Evolutionary conservation across 2,113 vertebrate genomes (phyloP).

Genomic region (Gopherus evgoodei): DNA sequence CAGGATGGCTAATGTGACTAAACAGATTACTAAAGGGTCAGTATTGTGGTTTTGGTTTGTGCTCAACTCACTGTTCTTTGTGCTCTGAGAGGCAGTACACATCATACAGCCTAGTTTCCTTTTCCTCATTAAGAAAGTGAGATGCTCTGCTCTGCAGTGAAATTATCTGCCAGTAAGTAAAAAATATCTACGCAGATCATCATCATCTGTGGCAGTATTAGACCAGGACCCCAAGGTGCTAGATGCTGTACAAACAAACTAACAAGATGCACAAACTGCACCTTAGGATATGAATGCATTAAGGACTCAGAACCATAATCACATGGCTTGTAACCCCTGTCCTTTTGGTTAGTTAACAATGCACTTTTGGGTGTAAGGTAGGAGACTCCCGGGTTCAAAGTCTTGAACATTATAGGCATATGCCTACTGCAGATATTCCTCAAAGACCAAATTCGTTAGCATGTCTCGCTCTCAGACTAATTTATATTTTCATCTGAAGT

Average conservation of each 20-base stretch:
- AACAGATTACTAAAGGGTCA: too few relatives aligned
- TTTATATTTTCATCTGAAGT: neutral
- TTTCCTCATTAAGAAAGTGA: neutral
- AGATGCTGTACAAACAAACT: neutral
- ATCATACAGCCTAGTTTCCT: neutral
- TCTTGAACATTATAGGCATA: neutral
- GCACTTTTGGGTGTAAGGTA: neutral
- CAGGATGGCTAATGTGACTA: rapidly evolving
- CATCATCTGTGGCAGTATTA: too few relatives aligned
- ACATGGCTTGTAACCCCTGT: neutral
- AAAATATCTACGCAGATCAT: neutral
- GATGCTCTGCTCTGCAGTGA: neutral
- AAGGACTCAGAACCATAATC: neutral
- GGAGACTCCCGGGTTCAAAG: neutral
- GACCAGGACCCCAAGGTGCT: neutral
- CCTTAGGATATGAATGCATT: neutral
- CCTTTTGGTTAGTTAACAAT: neutral
- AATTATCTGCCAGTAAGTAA: neutral
- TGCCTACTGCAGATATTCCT: neutral
- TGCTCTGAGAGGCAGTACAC: rapidly evolving
- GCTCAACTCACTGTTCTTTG: neutral
- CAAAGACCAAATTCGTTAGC: neutral
- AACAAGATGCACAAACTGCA: neutral
- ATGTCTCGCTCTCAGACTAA: neutral
- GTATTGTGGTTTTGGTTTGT: neutral